Conservation (phyloP, 2,888 invertebrate genomes). For the Omphaloscelis lunosa region DNA sequence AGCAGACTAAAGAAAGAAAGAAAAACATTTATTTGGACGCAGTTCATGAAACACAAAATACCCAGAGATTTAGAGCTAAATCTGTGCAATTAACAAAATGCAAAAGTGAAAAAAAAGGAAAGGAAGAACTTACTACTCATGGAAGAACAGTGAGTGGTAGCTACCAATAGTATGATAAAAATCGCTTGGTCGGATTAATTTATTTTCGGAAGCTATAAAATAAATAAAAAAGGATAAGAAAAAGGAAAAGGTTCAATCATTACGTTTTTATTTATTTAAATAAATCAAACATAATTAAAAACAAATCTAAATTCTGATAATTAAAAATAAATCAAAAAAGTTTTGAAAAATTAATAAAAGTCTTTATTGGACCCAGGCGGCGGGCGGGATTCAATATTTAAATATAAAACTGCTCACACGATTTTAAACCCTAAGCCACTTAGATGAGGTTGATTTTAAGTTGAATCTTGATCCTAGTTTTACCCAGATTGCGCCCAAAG, state of each 20-base stretch:
- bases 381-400: constrained; percentile 29
- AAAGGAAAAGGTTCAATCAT: background rate
- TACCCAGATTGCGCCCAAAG: constrained; percentile 32
- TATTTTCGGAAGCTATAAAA: background rate
- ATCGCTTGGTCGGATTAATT: background rate
- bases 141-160: too few species aligned
- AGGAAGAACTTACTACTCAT: too few species aligned
- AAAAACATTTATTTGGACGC: too few species aligned
- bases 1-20: too few species aligned
- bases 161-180: too few species aligned
- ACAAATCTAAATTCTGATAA: constrained; percentile 11
- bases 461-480: constrained; percentile 22
- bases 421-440: background rate
- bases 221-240: background rate
- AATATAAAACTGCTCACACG: background rate
- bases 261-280: constrained; percentile 9
- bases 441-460: constrained; percentile 8
- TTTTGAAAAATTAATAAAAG: constrained; percentile 56
- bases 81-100: too few species aligned
- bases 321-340: constrained; percentile 45
- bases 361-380: constrained; percentile 28
- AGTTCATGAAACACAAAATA: too few species aligned
- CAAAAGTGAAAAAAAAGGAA: too few species aligned
- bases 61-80: too few species aligned
- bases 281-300: constrained; percentile 28